Conservation (phyloP, 1,140 invertebrate genomes). For the Aphis gossypii region DNA sequence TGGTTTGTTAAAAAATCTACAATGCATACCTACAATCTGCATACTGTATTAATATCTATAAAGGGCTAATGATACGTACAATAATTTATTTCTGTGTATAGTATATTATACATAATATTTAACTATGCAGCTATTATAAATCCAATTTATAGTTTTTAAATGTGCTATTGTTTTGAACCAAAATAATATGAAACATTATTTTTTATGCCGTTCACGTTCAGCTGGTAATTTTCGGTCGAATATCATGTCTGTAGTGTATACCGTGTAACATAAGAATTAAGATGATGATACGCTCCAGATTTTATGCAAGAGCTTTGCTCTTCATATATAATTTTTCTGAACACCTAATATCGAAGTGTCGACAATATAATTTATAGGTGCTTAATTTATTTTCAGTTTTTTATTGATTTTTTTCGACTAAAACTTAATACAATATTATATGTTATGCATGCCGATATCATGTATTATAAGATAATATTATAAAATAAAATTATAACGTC, state of each 20-base stretch:
- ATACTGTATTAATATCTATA: too few species aligned
- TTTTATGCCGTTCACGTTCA: not conserved
- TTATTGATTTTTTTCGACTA: not conserved
- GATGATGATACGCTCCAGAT: not conserved
- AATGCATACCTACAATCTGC: too few species aligned
- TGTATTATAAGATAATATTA: not conserved
- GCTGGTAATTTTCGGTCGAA: not conserved
- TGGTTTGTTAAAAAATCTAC: not conserved
- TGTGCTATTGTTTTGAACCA: not conserved
- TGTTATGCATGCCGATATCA: not conserved
- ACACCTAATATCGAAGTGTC: not conserved
- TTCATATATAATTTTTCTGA: not conserved
- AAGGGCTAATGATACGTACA: too few species aligned
- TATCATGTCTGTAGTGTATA: not conserved
- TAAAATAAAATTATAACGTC: not conserved
- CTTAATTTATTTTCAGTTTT: not conserved
- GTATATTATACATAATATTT: too few species aligned
- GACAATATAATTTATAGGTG: not conserved
- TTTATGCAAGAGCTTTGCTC: not conserved
- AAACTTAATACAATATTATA: not conserved
- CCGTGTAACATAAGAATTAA: not conserved
- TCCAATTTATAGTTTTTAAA: not conserved
- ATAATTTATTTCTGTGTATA: too few species aligned
- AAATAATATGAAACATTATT: not conserved
- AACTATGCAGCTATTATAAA: too few species aligned